phyloP scores from a whole-genome alignment of 2,113 vertebrate genomes.

The Onychorhynchus coronatus region DNA sequence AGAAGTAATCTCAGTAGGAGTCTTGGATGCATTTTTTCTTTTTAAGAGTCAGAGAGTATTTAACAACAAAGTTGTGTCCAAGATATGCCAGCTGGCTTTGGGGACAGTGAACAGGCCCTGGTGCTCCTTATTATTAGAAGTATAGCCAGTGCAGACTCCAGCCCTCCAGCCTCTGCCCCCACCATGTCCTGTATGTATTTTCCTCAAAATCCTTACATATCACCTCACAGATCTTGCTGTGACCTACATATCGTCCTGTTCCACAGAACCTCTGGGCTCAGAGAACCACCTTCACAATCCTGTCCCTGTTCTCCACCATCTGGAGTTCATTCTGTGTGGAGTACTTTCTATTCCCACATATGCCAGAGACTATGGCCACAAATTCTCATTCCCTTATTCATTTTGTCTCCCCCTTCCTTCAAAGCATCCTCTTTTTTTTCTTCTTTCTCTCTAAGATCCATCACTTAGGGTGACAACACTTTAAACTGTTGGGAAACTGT shows the following conservation, averaged over 20 bases:
- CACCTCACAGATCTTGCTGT: not conserved
- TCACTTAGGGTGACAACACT: not conserved
- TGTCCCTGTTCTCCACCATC: not conserved
- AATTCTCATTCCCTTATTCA: not conserved
- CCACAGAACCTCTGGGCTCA: not conserved
- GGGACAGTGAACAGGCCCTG: not conserved
- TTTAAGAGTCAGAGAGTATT: not conserved
- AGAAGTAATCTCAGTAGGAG: not conserved
- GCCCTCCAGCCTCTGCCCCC: not conserved
- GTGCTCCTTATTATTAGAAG: not conserved
- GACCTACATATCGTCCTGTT: not conserved
- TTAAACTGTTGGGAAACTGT: slow-evolving; percentile 39
- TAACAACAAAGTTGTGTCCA: not conserved
- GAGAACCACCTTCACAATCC: not conserved
- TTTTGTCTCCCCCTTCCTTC: not conserved
- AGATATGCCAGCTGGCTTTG: not conserved
- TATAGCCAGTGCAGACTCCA: not conserved
- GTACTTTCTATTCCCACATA: not conserved
- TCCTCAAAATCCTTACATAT: not conserved
- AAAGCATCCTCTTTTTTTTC: not conserved
- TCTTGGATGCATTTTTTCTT: not conserved
- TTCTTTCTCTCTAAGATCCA: not conserved
- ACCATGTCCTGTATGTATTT: not conserved
- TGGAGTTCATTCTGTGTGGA: not conserved
- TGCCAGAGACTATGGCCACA: not conserved